Base-by-base conservation (phyloP, 1,140 invertebrate species). In the Kradibia gibbosae region DNA sequence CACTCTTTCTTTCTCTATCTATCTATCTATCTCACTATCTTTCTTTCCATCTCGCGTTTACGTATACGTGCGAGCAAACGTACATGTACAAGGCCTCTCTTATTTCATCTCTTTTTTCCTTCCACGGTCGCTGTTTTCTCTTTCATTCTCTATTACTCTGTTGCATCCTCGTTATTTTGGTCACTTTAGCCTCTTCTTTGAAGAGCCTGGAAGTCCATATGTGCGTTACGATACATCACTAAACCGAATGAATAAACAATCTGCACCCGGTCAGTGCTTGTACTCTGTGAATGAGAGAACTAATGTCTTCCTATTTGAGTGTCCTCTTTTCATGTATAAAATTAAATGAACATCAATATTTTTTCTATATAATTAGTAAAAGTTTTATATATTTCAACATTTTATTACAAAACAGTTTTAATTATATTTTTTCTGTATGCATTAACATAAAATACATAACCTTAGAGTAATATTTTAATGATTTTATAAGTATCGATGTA, bases 211-310 rank as follows among this genome's bases (percentile, higher is more conserved):
- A 50, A 25, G 31, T 53, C 45, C 22, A 53, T 72, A 81, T 62
- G 55, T 57, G 65, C 67, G 50, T 48, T 53, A 71, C 71, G 28
- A 82, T 82, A 76, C 50, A 79, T 75, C 36, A 70, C 50, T 67
- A n/a, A 36, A 31, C 42, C 55, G 65, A 62, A 79, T 83, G 82
- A 83, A 83, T 83, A 83, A 83, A 83, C 82, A 83, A 81, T 75
- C 53, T 42, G 25, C 74, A 1, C 55, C 4, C 13, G 17, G 55
- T 39, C 25, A 75, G 5, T 20, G n/a, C 42, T 73, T 53, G 71
- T 25, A 53, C 53, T 36, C 53, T 39, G 25, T 20, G 42, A 45
- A 48, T 31, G 57, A 25, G 4, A 17, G 22, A 4, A 65, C 28
- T 10, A 67, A 36, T 22, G 7, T 31, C 57, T 28, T n/a, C 34